These are phyloP conservation scores for Sipha maydis DNA, from an alignment of 2,888 invertebrate species.

Conservation along the genomic window DNA sequence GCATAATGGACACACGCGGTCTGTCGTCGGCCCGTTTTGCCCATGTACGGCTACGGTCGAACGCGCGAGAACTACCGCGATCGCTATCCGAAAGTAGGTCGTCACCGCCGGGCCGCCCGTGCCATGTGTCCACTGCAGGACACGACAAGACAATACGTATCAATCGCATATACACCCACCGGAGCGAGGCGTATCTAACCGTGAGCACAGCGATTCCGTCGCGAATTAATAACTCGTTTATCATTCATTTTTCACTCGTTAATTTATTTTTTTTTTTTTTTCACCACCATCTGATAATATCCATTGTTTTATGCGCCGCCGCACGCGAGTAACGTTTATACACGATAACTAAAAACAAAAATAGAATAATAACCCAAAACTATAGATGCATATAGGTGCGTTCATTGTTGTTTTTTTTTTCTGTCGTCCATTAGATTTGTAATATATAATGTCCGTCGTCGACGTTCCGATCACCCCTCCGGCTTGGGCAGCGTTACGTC, in stretches of 20 bases:
- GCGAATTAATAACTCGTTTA: constrained; percentile 14
- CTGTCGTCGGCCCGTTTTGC: neutral
- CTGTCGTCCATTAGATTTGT: neutral
- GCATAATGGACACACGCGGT: too few relatives aligned
- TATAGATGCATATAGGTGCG: neutral
- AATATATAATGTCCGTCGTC: neutral
- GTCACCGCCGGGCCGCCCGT: neutral
- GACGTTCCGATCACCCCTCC: neutral
- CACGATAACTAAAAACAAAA: constrained; percentile 21
- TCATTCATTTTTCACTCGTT: neutral
- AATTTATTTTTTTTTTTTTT: neutral
- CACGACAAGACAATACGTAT: neutral
- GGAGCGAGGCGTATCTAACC: neutral
- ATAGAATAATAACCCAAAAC: constrained; percentile 18
- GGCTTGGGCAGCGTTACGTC: constrained; percentile 2
- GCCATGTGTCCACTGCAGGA: neutral
- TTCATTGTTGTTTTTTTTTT: neutral
- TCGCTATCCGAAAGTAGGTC: constrained; percentile 38
- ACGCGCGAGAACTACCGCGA: neutral
- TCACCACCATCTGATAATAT: constrained; percentile 1
- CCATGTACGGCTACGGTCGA: neutral
- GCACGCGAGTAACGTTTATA: neutral
- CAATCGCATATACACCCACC: neutral
- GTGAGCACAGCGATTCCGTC: neutral
- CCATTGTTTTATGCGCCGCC: neutral